Evolutionary conservation across 1,140 invertebrate genomes (phyloP).

Genomic region (Brevipalpus yothersi): DNA sequence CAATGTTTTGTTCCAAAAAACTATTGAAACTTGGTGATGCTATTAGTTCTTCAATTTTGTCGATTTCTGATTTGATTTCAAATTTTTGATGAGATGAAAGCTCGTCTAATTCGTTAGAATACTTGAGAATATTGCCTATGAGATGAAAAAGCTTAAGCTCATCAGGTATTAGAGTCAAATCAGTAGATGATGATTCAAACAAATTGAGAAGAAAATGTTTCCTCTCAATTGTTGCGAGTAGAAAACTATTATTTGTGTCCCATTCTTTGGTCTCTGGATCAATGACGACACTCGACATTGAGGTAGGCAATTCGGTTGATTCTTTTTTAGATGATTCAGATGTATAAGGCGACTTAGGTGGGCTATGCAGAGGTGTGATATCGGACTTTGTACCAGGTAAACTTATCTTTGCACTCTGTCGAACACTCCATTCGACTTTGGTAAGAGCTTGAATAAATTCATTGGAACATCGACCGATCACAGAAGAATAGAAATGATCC

Average conservation of each 20-base stretch:
- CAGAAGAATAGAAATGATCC: neutral
- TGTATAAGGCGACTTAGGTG: neutral
- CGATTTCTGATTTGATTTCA: neutral
- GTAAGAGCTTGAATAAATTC: neutral
- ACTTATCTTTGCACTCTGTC: neutral
- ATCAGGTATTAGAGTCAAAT: neutral
- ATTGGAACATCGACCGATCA: neutral
- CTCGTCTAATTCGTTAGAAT: too few relatives aligned
- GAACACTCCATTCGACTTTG: neutral
- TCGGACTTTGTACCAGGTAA: neutral
- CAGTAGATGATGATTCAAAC: neutral
- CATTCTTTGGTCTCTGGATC: neutral
- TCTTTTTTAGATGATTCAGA: neutral
- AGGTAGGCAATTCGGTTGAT: neutral
- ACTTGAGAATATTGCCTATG: too few relatives aligned
- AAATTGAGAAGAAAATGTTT: neutral
- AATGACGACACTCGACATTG: neutral
- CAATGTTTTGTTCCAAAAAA: neutral
- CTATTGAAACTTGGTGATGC: neutral
- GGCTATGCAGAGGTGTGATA: neutral
- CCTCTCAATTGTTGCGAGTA: neutral
- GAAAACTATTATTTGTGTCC: neutral
- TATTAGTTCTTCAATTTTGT: neutral
- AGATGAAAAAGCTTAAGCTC: neutral
- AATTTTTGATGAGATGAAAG: neutral